Percentiles rank a stretch among this genome's conserved stretches.
Conservation (phyloP, 2,113 vertebrate species). For the Stigmatopora nigra region DNA sequence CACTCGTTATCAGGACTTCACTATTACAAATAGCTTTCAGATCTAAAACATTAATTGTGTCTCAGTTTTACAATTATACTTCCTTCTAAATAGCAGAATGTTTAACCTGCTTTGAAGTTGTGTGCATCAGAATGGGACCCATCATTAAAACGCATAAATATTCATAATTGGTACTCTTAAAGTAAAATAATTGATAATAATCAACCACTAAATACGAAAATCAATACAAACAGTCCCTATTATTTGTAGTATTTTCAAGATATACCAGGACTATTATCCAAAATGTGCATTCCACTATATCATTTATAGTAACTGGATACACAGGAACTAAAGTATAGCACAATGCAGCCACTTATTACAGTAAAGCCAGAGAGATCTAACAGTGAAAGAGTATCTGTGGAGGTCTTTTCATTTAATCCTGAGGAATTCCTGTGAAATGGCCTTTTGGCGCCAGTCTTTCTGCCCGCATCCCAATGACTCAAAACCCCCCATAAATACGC, state of each 20-base stretch:
- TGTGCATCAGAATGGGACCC: too few relatives aligned
- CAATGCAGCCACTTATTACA: background rate
- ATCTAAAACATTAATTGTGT: too few relatives aligned
- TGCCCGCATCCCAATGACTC: slow-evolving; percentile 20
- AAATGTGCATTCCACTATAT: background rate
- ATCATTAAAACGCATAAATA: too few relatives aligned
- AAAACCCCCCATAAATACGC: slow-evolving; percentile 23
- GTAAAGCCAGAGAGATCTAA: background rate
- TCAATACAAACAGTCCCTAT: too few relatives aligned
- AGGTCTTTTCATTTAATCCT: slow-evolving; percentile 22
- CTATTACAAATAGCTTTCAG: too few relatives aligned
- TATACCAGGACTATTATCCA: background rate
- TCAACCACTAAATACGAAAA: too few relatives aligned
- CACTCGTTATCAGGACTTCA: too few relatives aligned
- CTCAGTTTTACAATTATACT: too few relatives aligned
- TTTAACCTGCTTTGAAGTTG: too few relatives aligned
- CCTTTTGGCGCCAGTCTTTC: slow-evolving; percentile 35
- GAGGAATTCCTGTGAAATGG: slow-evolving; percentile 31
- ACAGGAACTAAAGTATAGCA: background rate
- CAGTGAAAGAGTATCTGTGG: slow-evolving; percentile 6
- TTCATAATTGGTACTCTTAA: too few relatives aligned
- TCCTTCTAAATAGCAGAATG: too few relatives aligned
- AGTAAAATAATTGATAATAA: too few relatives aligned
- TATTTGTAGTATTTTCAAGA: background rate
- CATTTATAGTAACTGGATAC: background rate